Evolutionary conservation across 1,140 invertebrate species (phyloP), one percentile per base, ranked within the genome.

Genomic region (Anadara kagoshimensis): DNA sequence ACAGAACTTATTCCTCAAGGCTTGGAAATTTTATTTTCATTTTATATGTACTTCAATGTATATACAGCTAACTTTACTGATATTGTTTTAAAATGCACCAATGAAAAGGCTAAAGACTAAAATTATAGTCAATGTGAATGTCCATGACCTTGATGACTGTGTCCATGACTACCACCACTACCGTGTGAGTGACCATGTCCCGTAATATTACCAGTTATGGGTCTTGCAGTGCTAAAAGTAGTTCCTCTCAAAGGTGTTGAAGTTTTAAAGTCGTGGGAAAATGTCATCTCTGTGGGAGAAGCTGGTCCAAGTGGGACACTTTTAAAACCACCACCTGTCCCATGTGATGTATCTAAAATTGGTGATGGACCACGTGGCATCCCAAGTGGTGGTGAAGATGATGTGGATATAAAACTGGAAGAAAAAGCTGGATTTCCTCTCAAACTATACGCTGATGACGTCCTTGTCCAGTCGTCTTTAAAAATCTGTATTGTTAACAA

Each of bases 401-500:
- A 41, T 20, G 65, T 11, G n/a, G 24, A 64, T 45, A 44, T 63
- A 62, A 75, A 75, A 65, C 18, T 67, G 18, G 64, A 66, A 5
- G 76, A 58, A 69, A 80, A 78, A 26, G 73, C 29, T 24, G 71
- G 72, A 20, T 66, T 63, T 51, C 65, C 69, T 66, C 78, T 63
- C 36, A 80, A 68, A 64, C 69, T 78, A 49, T 79, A 81, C 5
- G 80, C 70, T 43, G 85, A 78, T 24, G 82, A 70, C 7, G 29
- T 36, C 49, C 87, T 75, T 11, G 83, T 81, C 90, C 90, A 91
- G 69, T 91, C 90, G 80, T 91, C 91, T 81, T 91, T 91, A 76
- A 92, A 91, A 64, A 93, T 91, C 81, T 93, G 91, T 22, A 93
- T 90, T 1, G 90, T 92, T n/a, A 93, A 85, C 12, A 88, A 86